Evolutionary conservation across 1,140 invertebrate genomes (phyloP), one percentile per base, ranked within the genome.

Genomic region (Drosophila simulans): DNA sequence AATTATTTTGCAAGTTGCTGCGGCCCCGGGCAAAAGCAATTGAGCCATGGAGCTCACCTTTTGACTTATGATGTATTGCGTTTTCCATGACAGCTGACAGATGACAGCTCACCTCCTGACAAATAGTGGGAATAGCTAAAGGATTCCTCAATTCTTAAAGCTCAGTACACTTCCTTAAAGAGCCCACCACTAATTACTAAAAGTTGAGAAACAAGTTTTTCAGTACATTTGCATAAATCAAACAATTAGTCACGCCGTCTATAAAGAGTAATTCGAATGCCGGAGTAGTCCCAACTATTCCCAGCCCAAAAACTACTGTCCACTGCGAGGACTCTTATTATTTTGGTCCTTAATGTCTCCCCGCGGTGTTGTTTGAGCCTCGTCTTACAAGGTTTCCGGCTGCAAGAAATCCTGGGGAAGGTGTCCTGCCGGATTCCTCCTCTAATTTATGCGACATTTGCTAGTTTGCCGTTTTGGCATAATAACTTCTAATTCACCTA

Each of bases 61-160:
- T 86, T 86, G 83, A 86, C 83, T 86, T 86, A 86, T 86, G 83
- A 89, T 89, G 84, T 80, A 89, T 89, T 89, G 73, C 84, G 54
- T 70, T 56, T 65, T 42, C 68, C 66, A 70, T 84, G 84, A 89
- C 84, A 84, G 68, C 77, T 80, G 84, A 89, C 83, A 89, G 64
- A 63, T 75, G 77, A 80, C 77, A 79, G 54, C 63, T 64, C 77
- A 68, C 34, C 66, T 70, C 64, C 43, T 57, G 43, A 46, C 48
- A 66, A 46, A 69, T 68, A 70, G 66, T 40, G 11, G 15, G 15
- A 34, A 34, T 5, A 13, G 15, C 17, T 12, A 68, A 68, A 48
- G 54, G 73, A 51, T 77, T 49, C 65, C 43, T 10, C n/a, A 22
- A 13, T 12, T 37, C 69, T 63, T 57, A 52, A 75, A 74, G 72